Percentiles rank a stretch among this genome's conserved stretches.
Evolutionary conservation across 2,888 invertebrate species (phyloP).

Genomic region (Nymphalis c-album): DNA sequence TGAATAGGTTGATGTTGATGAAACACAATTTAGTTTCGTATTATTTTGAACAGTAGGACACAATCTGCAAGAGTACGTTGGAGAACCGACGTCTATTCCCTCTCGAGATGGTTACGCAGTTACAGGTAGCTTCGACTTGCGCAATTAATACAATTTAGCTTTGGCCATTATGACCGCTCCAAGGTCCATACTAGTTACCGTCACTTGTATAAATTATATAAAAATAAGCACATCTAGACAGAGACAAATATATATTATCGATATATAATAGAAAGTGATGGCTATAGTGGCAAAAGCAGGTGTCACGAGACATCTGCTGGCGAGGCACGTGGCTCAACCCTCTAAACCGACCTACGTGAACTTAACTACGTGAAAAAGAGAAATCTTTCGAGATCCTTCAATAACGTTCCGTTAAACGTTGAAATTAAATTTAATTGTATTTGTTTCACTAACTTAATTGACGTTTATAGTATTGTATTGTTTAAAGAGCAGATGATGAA

Average conservation of each 20-base stretch:
- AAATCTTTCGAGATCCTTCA: conserved; percentile 48
- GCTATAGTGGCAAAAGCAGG: conserved; percentile 74
- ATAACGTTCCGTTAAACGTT: conserved; percentile 3
- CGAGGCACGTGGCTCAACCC: conserved; percentile 78
- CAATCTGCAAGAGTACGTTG: not conserved
- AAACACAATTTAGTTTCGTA: not conserved
- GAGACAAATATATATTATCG: conserved; percentile 59
- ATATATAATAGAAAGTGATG: conserved; percentile 65
- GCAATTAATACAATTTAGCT: conserved; percentile 64
- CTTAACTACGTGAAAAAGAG: conserved; percentile 66
- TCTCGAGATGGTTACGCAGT: not conserved
- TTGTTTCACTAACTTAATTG: not conserved
- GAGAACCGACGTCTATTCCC: not conserved
- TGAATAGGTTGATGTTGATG: too few relatives aligned
- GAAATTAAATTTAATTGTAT: not conserved
- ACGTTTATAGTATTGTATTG: too few relatives aligned
- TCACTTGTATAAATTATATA: conserved; percentile 80
- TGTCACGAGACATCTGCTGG: conserved; percentile 79
- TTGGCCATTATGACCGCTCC: conserved; percentile 74
- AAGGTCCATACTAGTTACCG: conserved; percentile 78
- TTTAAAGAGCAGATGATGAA: too few relatives aligned
- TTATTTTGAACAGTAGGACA: not conserved
- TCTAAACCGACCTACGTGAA: conserved; percentile 63
- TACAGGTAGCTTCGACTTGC: conserved; percentile 36
- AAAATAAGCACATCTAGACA: conserved; percentile 74